These are phyloP conservation scores for Odontothrips loti DNA, from an alignment of 2,888 invertebrate species.

Conservation along the genomic window DNA sequence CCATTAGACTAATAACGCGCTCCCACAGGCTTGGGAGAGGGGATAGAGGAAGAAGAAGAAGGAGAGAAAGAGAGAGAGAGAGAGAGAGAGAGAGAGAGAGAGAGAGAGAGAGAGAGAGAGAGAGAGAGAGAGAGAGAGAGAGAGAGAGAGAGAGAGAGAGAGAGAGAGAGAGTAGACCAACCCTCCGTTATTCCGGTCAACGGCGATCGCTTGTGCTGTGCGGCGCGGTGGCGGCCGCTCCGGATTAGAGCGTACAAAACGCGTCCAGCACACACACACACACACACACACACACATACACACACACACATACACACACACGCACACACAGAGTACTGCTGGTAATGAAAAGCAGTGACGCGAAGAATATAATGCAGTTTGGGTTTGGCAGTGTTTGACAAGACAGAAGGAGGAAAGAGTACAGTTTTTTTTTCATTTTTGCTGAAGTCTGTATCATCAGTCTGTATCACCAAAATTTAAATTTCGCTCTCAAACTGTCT, in stretches of 20 bases:
- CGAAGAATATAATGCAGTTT: background rate
- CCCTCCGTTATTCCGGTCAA: background rate
- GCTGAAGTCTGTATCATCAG: background rate
- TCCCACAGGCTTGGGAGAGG: background rate
- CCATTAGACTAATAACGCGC: slow-evolving; percentile 22
- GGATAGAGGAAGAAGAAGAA: background rate
- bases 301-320: background rate
- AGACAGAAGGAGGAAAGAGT: background rate
- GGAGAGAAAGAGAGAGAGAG: background rate
- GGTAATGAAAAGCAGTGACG: slow-evolving; percentile 17
- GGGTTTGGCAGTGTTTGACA: background rate
- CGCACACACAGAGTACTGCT: no score
- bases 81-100: background rate
- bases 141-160: background rate
- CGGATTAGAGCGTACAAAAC: slow-evolving; percentile 6
- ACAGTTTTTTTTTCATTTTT: background rate
- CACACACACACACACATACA: background rate
- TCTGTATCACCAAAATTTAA: no score
- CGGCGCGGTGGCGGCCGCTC: background rate
- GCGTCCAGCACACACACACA: background rate
- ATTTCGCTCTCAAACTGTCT: no score
- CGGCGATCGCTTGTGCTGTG: no score
- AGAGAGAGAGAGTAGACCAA: background rate
- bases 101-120: no score
- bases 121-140: background rate